Evolutionary conservation across 2,888 invertebrate genomes (phyloP), one percentile per base, ranked within the genome.

Genomic region (Archaeoteleia sp.): DNA sequence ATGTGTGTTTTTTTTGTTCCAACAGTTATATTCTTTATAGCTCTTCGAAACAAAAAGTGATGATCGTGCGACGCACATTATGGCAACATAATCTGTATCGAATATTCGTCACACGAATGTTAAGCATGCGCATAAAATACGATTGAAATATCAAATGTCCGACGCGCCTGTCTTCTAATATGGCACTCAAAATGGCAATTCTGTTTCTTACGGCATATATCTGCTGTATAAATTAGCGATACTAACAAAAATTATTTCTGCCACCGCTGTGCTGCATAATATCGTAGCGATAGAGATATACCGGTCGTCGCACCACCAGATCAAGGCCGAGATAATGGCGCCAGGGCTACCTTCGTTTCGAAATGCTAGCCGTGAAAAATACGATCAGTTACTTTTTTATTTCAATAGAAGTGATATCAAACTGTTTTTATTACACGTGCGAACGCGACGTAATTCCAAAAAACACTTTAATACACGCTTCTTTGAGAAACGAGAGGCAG

Each of bases 161-260:
- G 57, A 48, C 55, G 54, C 63, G 69, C 20, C 51, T 48, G 65
- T 58, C 58, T 48, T 61, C 62, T 66, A 66, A 70, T 62, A 62
- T 66, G 69, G 51, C 58, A 53, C 65, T 57, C 65, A 46, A 58
- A 66, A 61, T 40, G 62, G 58, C 58, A 48, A 62, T 65, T 62
- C 37, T 45, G 54, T 42, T 34, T 17, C 58, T 70, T 70, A 70
- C 70, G 58, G 37, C 54, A 9, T 39, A 61, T 40, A 62, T 66
- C 66, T 54, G 53, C 39, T 45, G 49, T 42, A 70, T 70, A 70
- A 70, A 66, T 70, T 58, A 70, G 62, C 45, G 49, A 65, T 23
- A 58, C 58, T 20, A 58, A 66, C 62, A 66, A 70, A 70, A 70
- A 70, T 66, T 62, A 70, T 70, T 58, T 53, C 69, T 53, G 58